phyloP scores from a whole-genome alignment of 2,888 invertebrate genomes.

The Latheticus oryzae region DNA sequence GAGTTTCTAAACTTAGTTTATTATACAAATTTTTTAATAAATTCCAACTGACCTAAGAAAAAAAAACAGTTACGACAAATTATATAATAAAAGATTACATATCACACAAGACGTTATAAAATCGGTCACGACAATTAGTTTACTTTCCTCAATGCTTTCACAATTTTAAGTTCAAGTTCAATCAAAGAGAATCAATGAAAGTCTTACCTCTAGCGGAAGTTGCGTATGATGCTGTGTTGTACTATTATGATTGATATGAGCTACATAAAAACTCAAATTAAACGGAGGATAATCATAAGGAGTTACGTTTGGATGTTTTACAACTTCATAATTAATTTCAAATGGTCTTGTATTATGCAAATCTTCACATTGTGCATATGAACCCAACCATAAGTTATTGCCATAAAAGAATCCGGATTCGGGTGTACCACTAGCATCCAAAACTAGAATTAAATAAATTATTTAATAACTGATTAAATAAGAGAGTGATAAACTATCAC shows the following conservation, averaged over 20 bases:
- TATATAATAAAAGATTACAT: conserved; percentile 15
- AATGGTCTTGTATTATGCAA: conserved; percentile 56
- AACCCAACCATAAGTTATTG: conserved; percentile 73
- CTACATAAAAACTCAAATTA: conserved; percentile 61
- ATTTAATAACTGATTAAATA: too few species aligned
- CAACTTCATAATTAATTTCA: conserved; percentile 51
- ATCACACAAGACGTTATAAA: conserved; percentile 21
- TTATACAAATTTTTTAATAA: too few species aligned
- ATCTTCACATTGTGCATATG: conserved; percentile 67
- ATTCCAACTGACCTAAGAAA: too few species aligned
- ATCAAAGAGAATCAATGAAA: conserved; percentile 34
- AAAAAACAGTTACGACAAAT: background rate
- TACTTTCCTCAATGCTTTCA: conserved; percentile 34
- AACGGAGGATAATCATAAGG: conserved; percentile 64
- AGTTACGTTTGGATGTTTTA: conserved; percentile 54
- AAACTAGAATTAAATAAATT: conserved; percentile 60
- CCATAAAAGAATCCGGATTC: conserved; percentile 70
- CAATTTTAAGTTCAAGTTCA: conserved; percentile 39
- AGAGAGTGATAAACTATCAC: too few species aligned
- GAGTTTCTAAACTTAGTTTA: too few species aligned
- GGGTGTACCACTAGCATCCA: conserved; percentile 71
- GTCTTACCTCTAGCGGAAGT: conserved; percentile 62
- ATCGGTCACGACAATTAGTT: conserved; percentile 16
- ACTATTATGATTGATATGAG: conserved; percentile 64
- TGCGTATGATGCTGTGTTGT: conserved; percentile 64